These are phyloP conservation scores for Ormyrus thymus DNA, from an alignment of 2,888 invertebrate genomes.

Conservation along the genomic window DNA sequence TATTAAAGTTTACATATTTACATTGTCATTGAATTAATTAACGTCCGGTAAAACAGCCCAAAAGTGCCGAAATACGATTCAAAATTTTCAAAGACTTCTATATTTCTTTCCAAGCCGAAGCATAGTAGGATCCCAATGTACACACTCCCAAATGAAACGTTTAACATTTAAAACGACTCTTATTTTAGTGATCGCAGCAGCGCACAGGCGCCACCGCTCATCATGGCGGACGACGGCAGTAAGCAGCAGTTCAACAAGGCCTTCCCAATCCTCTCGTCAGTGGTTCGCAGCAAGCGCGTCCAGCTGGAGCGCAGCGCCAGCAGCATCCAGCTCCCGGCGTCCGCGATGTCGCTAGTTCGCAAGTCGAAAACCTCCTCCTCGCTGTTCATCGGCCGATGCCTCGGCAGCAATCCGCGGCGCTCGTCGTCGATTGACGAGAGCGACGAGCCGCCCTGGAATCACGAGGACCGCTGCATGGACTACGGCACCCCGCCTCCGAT, in stretches of 20 bases:
- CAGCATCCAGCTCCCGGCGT: constrained; percentile 58
- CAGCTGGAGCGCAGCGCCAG: constrained; percentile 68
- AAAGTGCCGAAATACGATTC: too few species aligned
- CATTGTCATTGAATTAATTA: too few species aligned
- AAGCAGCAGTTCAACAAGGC: constrained; percentile 31
- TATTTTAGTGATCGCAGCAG: constrained; percentile 40
- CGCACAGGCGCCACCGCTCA: not conserved
- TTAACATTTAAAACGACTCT: not conserved
- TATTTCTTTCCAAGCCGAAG: too few species aligned
- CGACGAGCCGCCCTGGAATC: constrained; percentile 56
- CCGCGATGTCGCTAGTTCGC: constrained; percentile 45
- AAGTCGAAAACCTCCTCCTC: constrained; percentile 64
- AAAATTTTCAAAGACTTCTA: too few species aligned
- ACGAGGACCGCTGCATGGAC: constrained; percentile 79
- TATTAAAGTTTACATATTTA: too few species aligned
- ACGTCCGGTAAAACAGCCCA: too few species aligned
- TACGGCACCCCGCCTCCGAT: constrained; percentile 88
- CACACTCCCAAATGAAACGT: too few species aligned
- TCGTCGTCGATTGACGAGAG: constrained; percentile 54
- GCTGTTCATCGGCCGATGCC: constrained; percentile 63
- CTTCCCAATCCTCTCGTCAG: constrained; percentile 14
- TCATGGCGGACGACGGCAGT: constrained; percentile 30
- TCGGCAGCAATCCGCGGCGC: constrained; percentile 55
- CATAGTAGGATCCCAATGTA: too few species aligned
- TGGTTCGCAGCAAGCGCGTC: constrained; percentile 55